phyloP scores from a whole-genome alignment of 2,888 invertebrate genomes.

The Thymelicus sylvestris region DNA sequence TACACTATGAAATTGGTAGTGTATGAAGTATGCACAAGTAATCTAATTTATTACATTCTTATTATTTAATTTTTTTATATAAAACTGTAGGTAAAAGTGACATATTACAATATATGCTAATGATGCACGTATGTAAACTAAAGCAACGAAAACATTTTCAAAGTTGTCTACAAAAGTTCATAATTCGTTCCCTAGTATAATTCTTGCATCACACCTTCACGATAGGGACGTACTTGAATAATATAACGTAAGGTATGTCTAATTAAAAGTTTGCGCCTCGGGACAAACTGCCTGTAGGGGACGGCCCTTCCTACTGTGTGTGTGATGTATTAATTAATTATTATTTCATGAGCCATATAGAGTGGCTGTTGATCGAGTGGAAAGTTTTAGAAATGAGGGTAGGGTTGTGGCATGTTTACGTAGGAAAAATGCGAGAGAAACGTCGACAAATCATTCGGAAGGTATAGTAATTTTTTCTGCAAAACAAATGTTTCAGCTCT shows the following conservation, averaged over 20 bases:
- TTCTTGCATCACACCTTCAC: conserved; percentile 33
- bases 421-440: not conserved
- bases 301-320: conserved; percentile 21
- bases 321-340: conserved; percentile 23
- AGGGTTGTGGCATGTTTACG: not conserved
- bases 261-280: conserved; percentile 39
- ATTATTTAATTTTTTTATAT: too few relatives aligned
- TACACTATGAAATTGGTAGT: too few relatives aligned
- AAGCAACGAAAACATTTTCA: conserved; percentile 1
- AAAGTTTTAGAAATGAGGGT: conserved; percentile 8
- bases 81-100: too few relatives aligned
- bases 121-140: conserved; percentile 1
- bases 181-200: conserved; percentile 8
- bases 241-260: conserved; percentile 38
- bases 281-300: conserved; percentile 20
- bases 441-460: too few relatives aligned
- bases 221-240: conserved; percentile 35
- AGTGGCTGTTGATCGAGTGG: conserved; percentile 15
- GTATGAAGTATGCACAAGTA: too few relatives aligned
- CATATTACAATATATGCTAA: not conserved
- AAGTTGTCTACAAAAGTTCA: not conserved
- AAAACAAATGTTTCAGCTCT: too few relatives aligned
- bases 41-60: too few relatives aligned
- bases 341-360: conserved; percentile 28
- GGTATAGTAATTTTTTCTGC: too few relatives aligned